A percentile compares a stretch with the other conserved stretches of the same genome.
phyloP scores from a whole-genome alignment of 2,113 vertebrate species.

The Tympanuchus pallidicinctus region DNA sequence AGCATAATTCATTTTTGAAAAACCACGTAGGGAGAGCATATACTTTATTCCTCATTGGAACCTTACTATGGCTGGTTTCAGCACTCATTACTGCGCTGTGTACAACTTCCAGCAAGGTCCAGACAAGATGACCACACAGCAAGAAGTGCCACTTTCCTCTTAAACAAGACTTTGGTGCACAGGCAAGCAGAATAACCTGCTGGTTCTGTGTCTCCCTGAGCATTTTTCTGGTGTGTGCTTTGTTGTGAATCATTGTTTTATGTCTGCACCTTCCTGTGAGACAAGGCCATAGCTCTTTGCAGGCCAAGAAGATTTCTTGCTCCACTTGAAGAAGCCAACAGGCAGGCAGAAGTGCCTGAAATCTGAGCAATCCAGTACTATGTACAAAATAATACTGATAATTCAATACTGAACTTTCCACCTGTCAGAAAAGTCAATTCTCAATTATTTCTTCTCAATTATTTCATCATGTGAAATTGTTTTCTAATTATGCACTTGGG shows the following conservation, averaged over 20 bases:
- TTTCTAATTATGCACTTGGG: background rate
- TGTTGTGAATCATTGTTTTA: background rate
- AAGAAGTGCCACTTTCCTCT: conserved; percentile 27
- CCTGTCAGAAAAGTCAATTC: background rate
- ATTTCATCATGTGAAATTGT: background rate
- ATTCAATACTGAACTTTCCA: background rate
- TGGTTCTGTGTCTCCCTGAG: background rate
- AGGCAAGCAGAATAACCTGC: background rate
- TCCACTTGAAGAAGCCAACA: background rate
- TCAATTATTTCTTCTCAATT: background rate
- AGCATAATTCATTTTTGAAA: conserved; percentile 85
- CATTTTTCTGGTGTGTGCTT: background rate
- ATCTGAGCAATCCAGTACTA: background rate
- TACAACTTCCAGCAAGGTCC: conserved; percentile 49
- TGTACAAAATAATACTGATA: background rate
- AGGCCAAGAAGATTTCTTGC: background rate
- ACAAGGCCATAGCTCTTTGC: background rate
- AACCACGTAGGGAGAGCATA: conserved; percentile 77
- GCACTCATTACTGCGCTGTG: conserved; percentile 41
- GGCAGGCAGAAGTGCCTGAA: conserved; percentile 7
- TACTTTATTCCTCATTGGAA: conserved; percentile 60
- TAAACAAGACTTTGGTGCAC: background rate
- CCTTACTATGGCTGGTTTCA: conserved; percentile 50
- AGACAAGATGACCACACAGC: conserved; percentile 2
- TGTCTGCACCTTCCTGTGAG: background rate